Base-by-base conservation (phyloP, 1,140 invertebrate genomes). In the Cydia pomonella region DNA sequence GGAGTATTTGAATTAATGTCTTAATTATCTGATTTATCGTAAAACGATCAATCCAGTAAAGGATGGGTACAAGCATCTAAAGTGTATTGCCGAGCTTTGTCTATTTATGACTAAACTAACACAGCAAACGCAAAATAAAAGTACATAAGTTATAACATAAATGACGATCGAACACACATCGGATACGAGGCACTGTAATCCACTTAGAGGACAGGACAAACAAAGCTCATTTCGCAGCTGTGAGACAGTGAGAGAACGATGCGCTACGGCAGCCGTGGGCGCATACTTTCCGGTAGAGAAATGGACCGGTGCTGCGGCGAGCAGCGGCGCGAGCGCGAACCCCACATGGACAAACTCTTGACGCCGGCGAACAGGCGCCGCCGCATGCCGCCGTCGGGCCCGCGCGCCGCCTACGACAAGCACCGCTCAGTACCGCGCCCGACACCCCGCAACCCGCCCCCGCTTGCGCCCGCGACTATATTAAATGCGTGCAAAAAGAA, bases 231-330 rank as follows among this genome's bases (percentile, higher is more conserved):
- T 72, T 84, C 77, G 78, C 79, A 86, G 87, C 86, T 76, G 89
- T 89, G 86, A 89, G 81, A 87, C 87, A 74, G 73, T 77, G 77
- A 91, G 81, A 84, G 85, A 87, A 86, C 88, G 80, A 84, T 88
- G 89, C 84, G 85, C 89, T 89, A 90, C 86, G 81, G 81, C 83
- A 86, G 85, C 86, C 85, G 80, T 84, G 85, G 87, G 89, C 94
- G 93, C 95, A 95, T 96, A 96, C 96, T 96, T 96, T 96, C 96
- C 88, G 96, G 96, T 87, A 96, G 95, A 84, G 95, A 96, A 93
- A 96, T 96, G 93, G 96, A 96, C 84, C 95, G 95, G 93, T 96
- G 94, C 90, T 95, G 95, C 81, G 95, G 95, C 86, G 96, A 95
- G 85, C 94, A 94, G 86, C 94, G 94, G 79, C 95, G 94, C 79